Base-by-base conservation (phyloP, 2,113 vertebrate species). In the Cricetomys ansorgei region DNA sequence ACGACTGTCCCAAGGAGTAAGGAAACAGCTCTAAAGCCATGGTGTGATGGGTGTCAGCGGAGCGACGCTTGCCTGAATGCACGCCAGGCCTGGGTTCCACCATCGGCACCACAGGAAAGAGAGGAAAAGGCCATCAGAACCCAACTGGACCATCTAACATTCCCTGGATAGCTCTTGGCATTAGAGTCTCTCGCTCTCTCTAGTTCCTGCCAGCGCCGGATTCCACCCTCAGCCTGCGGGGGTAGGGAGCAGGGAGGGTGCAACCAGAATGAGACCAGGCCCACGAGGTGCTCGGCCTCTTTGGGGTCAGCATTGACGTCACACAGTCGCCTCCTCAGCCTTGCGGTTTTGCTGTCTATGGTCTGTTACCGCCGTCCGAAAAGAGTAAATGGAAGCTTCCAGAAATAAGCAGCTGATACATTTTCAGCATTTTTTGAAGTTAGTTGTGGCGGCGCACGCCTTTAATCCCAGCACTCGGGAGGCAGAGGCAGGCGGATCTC, bases 231-330 rank as follows among this genome's bases (percentile, higher is more conserved):
- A 1, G 69, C 5, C 48, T 27, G 43, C 0, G 4, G 34, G 55
- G 8, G 13, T 3, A 2, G 29, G 77, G 70, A 4, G 67, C 50
- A 16, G 23, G 83, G 43, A n/a, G 84, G 34, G 5, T 70, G 6
- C 15, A 0, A 6, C 8, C 11, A 45, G 67, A 75, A 57, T 0
- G 0, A n/a, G 53, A 67, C 89, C 2, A 37, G 40, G 86, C 3
- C 8, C 2, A 0, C 4, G 59, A 50, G 48, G 10, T 0, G 7
- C 76, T 37, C 0, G 48, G 57, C 80, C 79, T 40, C 65, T 27
- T n/a, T 0, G 11, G 53, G 88, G 89, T n/a, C 1, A 19, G 16
- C 3, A 6, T 7, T 4, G 0, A 0, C 5, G 2, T 15, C 37
- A 27, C 34, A 55, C 0, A 43, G 79, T 0, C 45, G 9, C 5